phyloP scores from a whole-genome alignment of 2,797 vertebrate species.

The Gorsachius magnificus region DNA sequence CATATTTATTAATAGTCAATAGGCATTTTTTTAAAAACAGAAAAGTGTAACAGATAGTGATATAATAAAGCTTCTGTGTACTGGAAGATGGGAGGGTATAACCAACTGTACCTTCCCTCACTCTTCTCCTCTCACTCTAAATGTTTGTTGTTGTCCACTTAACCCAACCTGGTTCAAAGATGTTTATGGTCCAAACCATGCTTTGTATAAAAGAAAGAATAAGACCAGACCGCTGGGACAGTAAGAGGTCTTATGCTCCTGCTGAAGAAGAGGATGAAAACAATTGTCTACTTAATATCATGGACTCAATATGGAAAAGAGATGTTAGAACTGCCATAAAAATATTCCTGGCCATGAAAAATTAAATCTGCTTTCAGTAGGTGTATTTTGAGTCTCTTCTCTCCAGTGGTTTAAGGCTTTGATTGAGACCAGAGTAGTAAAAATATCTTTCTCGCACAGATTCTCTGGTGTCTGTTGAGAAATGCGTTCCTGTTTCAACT shows the following conservation, averaged over 20 bases:
- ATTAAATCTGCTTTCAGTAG: not conserved
- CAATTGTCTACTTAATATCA: not conserved
- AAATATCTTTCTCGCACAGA: not conserved
- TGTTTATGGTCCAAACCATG: not conserved
- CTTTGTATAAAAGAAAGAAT: not conserved
- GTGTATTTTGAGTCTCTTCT: not conserved
- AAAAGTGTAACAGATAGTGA: not conserved
- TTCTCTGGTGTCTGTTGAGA: not conserved
- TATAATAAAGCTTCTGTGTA: not conserved
- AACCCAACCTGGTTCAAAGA: not conserved
- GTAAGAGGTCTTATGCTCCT: not conserved
- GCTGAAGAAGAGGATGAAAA: not conserved
- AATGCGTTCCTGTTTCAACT: not conserved
- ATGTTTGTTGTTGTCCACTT: not conserved
- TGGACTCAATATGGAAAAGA: not conserved
- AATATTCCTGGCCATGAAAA: not conserved
- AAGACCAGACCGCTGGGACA: not conserved
- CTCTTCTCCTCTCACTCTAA: not conserved
- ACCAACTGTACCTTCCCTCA: not conserved
- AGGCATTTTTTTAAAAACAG: not conserved
- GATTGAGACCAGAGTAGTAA: not conserved
- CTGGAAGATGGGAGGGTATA: not conserved
- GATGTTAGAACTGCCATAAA: not conserved
- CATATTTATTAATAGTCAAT: not conserved
- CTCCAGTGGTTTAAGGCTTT: not conserved